Evolutionary conservation across 2,113 vertebrate genomes (phyloP).

Genomic region (Stercorarius parasiticus): DNA sequence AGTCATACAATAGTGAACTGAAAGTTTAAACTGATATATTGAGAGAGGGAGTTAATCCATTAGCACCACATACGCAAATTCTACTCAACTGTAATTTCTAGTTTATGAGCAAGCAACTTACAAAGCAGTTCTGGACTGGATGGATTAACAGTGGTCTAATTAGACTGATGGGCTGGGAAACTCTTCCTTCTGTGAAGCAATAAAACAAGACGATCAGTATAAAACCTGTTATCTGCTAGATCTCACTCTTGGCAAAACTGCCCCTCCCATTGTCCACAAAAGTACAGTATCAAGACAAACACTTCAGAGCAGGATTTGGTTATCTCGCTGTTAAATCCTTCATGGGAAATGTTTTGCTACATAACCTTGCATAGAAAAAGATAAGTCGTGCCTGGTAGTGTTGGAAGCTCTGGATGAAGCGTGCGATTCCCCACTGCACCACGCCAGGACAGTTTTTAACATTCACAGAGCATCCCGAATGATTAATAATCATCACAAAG

Average conservation of each 20-base stretch:
- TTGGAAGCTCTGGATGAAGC: neutral
- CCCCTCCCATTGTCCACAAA: neutral
- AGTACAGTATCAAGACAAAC: neutral
- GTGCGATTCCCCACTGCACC: neutral
- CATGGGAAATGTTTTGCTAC: neutral
- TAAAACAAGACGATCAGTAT: neutral
- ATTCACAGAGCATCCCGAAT: slow-evolving; percentile 14
- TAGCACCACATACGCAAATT: neutral
- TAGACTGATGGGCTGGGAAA: neutral
- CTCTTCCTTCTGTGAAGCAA: slow-evolving; percentile 62
- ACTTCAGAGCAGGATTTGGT: neutral
- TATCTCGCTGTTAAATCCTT: neutral
- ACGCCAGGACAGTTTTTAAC: neutral
- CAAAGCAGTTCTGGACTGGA: slow-evolving; percentile 14
- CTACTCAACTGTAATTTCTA: neutral
- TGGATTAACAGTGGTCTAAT: slow-evolving; percentile 1
- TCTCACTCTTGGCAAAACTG: neutral
- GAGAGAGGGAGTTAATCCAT: neutral
- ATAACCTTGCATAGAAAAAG: neutral
- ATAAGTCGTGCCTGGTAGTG: neutral
- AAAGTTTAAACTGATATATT: neutral
- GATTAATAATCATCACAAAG: slow-evolving; percentile 52
- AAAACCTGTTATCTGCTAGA: neutral
- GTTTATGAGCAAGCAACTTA: slow-evolving; percentile 22
- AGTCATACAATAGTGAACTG: rapidly evolving